Evolutionary conservation across 2,797 vertebrate species (phyloP).

Genomic region (Sebastes goodei): DNA sequence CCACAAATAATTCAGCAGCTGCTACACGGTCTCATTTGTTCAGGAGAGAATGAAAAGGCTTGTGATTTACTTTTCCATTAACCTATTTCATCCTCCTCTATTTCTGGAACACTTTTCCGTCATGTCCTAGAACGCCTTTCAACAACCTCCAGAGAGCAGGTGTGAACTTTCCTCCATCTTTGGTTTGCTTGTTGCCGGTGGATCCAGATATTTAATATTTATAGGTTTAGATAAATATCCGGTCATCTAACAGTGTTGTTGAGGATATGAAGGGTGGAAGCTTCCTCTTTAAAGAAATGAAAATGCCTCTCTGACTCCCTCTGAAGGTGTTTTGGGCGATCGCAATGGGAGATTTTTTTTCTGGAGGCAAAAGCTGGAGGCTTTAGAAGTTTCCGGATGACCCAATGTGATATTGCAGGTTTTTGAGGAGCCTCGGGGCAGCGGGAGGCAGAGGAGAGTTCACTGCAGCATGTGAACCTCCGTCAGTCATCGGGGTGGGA

Average conservation of each 20-base stretch:
- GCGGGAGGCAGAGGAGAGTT: slow-evolving; percentile 43
- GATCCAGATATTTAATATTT: background rate
- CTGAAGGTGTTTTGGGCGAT: background rate
- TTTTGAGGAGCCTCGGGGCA: slow-evolving; percentile 22
- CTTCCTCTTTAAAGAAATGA: background rate
- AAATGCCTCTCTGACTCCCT: background rate
- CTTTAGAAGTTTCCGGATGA: background rate
- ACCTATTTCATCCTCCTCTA: slow-evolving; percentile 15
- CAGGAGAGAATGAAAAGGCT: background rate
- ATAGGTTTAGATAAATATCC: background rate
- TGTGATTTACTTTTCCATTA: slow-evolving; percentile 16
- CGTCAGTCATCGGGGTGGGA: slow-evolving; percentile 35
- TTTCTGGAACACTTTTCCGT: background rate
- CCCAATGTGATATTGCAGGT: background rate
- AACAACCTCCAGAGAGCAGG: background rate
- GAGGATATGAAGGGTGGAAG: background rate
- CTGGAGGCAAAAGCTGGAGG: background rate
- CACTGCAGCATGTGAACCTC: slow-evolving; percentile 46
- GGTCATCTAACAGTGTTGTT: background rate
- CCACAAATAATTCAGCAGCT: background rate
- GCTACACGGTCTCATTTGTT: background rate
- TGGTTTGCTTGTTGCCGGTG: slow-evolving; percentile 15
- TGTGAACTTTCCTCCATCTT: slow-evolving; percentile 1
- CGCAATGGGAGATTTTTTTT: background rate
- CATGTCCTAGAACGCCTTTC: background rate